These are phyloP conservation scores for Peromyscus californicus DNA, from an alignment of 2,113 vertebrate genomes.

Conservation along the genomic window DNA sequence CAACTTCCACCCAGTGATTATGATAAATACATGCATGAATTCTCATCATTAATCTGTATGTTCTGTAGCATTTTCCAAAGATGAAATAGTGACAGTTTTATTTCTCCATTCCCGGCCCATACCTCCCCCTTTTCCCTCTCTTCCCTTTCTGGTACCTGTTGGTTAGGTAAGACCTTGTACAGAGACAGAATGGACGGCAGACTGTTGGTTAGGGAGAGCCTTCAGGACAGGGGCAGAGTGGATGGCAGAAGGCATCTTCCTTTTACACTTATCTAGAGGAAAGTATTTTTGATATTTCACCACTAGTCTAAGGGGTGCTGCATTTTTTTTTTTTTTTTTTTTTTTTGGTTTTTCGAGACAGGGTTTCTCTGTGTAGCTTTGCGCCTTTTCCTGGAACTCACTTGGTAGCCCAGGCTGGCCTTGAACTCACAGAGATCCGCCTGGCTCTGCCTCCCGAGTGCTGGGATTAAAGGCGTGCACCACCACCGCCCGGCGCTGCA, in stretches of 20 bases:
- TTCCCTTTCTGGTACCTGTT: neutral
- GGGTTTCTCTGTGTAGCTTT: too few relatives aligned
- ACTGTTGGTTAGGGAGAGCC: neutral
- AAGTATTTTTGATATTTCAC: constrained; percentile 23
- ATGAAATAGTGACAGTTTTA: neutral
- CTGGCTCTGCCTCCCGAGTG: too few relatives aligned
- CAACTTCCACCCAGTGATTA: neutral
- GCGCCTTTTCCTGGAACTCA: too few relatives aligned
- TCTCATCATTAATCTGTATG: constrained; percentile 21
- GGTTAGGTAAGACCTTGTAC: neutral
- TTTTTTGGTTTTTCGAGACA: neutral
- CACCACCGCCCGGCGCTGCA: neutral
- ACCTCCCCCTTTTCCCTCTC: neutral
- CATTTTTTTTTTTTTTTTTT: neutral
- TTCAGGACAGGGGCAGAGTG: neutral
- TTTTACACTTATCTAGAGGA: neutral
- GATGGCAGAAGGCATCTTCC: neutral
- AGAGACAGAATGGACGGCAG: too few relatives aligned
- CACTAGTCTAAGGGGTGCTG: neutral
- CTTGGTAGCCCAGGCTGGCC: too few relatives aligned
- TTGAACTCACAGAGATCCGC: too few relatives aligned
- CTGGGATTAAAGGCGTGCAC: too few relatives aligned
- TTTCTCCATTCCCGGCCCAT: neutral
- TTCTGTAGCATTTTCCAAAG: constrained; percentile 29
- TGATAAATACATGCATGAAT: neutral